Conservation (phyloP, 1,140 invertebrate genomes). For the Drosophila ohnishii region DNA sequence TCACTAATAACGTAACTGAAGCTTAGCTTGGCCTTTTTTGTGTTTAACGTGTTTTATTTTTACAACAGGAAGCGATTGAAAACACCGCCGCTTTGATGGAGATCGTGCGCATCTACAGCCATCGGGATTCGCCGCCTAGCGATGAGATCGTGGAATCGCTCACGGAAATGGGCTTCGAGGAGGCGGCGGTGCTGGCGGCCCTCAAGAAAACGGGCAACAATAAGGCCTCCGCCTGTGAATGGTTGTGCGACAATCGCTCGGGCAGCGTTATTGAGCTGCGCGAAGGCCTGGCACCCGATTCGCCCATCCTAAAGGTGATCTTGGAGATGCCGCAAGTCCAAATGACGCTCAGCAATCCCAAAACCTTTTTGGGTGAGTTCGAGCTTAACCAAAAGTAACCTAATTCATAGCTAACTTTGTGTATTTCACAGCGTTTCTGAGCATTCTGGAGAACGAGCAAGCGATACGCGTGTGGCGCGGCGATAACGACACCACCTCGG, state of each 20-base stretch:
- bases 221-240: conserved; percentile 81
- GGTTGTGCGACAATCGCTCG: conserved; percentile 79
- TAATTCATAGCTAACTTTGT: background rate
- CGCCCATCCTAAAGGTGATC: conserved; percentile 79
- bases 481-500: conserved; percentile 80
- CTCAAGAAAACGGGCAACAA: conserved; percentile 79
- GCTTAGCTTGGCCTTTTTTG: background rate
- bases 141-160: conserved; percentile 68
- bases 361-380: conserved; percentile 77
- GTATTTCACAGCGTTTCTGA: conserved; percentile 64
- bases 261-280: conserved; percentile 74
- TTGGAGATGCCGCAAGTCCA: conserved; percentile 82
- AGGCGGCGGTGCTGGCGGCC: conserved; percentile 64
- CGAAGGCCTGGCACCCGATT: conserved; percentile 77
- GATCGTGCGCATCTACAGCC: conserved; percentile 81
- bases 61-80: conserved; percentile 63
- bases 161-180: conserved; percentile 79
- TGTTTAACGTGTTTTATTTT: background rate
- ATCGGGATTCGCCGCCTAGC: conserved; percentile 72
- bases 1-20: conserved; percentile 71
- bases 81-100: conserved; percentile 79
- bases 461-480: conserved; percentile 81
- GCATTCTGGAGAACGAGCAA: conserved; percentile 81
- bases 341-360: conserved; percentile 79
- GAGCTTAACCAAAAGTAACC: background rate